phyloP scores from a whole-genome alignment of 2,797 vertebrate genomes.

The Dermochelys coriacea region DNA sequence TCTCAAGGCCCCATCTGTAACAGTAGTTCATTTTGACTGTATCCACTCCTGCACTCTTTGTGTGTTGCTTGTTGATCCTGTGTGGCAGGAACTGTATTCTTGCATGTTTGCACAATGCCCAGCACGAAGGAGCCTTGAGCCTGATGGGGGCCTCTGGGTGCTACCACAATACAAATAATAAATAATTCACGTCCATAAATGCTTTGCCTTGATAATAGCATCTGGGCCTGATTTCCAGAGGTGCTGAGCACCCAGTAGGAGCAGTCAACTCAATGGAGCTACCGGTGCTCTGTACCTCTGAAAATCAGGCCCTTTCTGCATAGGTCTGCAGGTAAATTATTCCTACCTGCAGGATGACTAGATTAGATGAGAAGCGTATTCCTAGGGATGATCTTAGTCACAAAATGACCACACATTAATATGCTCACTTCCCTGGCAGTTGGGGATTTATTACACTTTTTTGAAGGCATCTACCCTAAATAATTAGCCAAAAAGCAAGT shows the following conservation, averaged over 20 bases:
- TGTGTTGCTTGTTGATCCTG: neutral
- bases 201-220: neutral
- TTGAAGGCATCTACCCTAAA: neutral
- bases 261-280: neutral
- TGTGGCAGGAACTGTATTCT: neutral
- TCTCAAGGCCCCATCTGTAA: rapidly evolving
- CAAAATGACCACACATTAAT: rapidly evolving
- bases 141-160: too few species aligned
- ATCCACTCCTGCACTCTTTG: neutral
- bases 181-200: neutral
- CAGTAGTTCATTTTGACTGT: neutral
- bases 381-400: neutral
- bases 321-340: neutral
- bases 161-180: neutral
- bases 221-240: neutral
- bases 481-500: too few species aligned
- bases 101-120: neutral
- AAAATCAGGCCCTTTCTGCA: neutral
- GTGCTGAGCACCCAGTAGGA: neutral
- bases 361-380: neutral
- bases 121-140: neutral
- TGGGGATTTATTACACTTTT: neutral
- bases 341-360: neutral
- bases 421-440: neutral
- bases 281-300: neutral